These are phyloP conservation scores for Bradysia coprophila DNA, from an alignment of 1,140 invertebrate genomes.

Conservation along the genomic window DNA sequence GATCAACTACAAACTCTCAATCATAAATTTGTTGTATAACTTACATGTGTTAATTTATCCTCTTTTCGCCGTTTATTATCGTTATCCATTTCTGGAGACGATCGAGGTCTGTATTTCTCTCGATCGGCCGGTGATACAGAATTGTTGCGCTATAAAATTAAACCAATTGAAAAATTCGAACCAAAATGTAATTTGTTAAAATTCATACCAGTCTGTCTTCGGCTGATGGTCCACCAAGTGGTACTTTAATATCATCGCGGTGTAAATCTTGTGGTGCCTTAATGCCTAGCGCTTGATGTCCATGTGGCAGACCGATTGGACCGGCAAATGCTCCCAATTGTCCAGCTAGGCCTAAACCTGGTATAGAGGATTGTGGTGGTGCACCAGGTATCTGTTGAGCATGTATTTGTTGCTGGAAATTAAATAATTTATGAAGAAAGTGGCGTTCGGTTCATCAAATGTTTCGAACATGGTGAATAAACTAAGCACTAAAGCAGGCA, in stretches of 20 bases:
- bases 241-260: conserved; percentile 22
- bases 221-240: conserved; percentile 21
- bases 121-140: conserved; percentile 81
- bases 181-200: background rate
- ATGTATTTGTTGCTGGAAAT: conserved; percentile 31
- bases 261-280: conserved; percentile 23
- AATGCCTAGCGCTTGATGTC: conserved; percentile 18
- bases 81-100: conserved; percentile 41
- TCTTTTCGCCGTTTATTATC: conserved; percentile 64
- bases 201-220: conserved; percentile 19
- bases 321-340: conserved; percentile 21
- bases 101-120: conserved; percentile 63
- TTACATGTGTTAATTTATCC: conserved; percentile 70
- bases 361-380: conserved; percentile 23
- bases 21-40: too few relatives aligned
- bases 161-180: conserved; percentile 1
- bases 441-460: background rate
- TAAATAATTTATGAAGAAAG: conserved; percentile 5
- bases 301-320: conserved; percentile 22
- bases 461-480: too few relatives aligned
- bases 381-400: conserved; percentile 25
- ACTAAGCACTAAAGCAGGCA: too few relatives aligned
- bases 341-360: conserved; percentile 13
- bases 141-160: conserved; percentile 33
- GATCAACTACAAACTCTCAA: too few relatives aligned